Evolutionary conservation across 1,140 invertebrate species (phyloP), one percentile per base, ranked within the genome.

Genomic region (Acromyrmex charruanus): DNA sequence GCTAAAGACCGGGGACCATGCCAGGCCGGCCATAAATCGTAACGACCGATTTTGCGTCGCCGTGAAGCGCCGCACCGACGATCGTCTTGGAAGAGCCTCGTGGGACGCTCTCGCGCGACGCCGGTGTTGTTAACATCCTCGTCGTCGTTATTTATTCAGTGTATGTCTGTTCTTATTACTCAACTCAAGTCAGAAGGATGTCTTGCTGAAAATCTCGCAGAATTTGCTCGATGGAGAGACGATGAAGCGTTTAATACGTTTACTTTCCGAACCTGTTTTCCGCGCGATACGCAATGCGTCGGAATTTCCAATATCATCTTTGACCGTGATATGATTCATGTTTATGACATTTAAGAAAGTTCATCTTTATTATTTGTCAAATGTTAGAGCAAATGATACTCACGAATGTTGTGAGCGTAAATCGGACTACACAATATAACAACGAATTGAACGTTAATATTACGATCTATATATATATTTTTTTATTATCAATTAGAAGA

Each of bases 1-100:
- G 88, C 95, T 95, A 95, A 95, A 95, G 95, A 95, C 94, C 92
- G 88, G 91, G 92, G 92, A 94, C 93, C 92, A 91, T 93, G 93
- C 92, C 92, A 92, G 80, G 89, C 87, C 91, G 87, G 65, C 88
- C 91, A 94, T 95, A 95, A 95, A 95, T 95, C 94, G 94, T 93
- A 90, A 93, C 92, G 91, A 87, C 91, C 92, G 90, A 94, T 95
- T 94, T 93, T 92, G 84, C 92, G 71, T 90, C 91, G 77, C 91
- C 90, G 90, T 86, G 87, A 91, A 93, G 87, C 89, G 88, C 81
- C 69, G 68, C 71, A 68, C 65, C 72, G 84, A 89, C 89, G 89
- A 92, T 91, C 92, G 91, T 93, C 93, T 94, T 94, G 91, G 90
- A 90, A 92, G 79, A 89, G 75, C 61, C 68, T 68, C 79, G 86